Conservation (phyloP, 1,140 invertebrate genomes). For the Tetraneura akinire region DNA sequence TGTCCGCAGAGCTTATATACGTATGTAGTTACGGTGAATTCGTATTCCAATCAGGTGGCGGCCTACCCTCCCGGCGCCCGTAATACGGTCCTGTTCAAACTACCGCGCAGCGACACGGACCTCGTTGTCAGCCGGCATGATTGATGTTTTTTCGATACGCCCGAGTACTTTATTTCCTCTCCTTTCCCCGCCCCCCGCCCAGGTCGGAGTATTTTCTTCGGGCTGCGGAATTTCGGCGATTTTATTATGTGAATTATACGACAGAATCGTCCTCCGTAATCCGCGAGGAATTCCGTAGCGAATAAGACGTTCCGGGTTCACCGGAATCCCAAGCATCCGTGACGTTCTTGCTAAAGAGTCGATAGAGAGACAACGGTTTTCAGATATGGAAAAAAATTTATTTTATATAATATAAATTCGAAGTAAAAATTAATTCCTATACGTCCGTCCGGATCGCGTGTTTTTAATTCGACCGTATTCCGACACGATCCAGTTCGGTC, state of each 20-base stretch:
- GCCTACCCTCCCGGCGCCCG: background rate
- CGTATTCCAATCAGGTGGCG: slow-evolving; percentile 45
- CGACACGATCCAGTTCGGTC: background rate
- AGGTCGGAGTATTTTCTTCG: background rate
- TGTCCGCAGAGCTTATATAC: slow-evolving; percentile 3
- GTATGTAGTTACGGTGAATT: slow-evolving; percentile 25
- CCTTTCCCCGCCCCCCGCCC: no score
- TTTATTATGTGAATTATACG: slow-evolving; percentile 46
- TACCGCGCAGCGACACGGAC: background rate
- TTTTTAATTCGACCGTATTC: slow-evolving; percentile 26
- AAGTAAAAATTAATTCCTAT: background rate
- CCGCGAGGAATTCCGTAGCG: slow-evolving; percentile 34
- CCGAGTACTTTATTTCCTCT: slow-evolving; percentile 6
- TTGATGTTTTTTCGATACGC: slow-evolving; percentile 38
- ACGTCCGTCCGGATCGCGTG: background rate
- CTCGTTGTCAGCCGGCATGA: slow-evolving; percentile 23
- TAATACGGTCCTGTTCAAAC: no score
- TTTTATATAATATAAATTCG: no score
- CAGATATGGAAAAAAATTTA: background rate
- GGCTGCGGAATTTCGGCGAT: slow-evolving; percentile 17
- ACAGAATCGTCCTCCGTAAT: slow-evolving; percentile 17
- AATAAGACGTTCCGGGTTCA: slow-evolving; percentile 38
- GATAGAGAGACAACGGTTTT: background rate
- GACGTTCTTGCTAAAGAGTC: background rate
- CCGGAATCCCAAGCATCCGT: slow-evolving; percentile 18